These are phyloP conservation scores for Drosophila busckii DNA, from an alignment of 1,140 invertebrate genomes.

Conservation along the genomic window DNA sequence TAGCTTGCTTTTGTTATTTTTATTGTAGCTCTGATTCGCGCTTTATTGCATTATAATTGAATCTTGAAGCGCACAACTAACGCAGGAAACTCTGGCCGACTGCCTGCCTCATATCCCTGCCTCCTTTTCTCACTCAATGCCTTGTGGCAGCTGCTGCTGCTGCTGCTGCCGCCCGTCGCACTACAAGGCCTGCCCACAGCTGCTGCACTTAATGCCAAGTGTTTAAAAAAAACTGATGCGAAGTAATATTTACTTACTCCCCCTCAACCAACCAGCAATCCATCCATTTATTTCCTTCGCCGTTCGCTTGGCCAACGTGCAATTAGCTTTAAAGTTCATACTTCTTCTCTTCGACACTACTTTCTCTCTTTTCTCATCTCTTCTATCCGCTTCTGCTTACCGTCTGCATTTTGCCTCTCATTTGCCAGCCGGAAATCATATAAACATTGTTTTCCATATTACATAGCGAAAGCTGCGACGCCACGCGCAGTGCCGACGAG, in stretches of 20 bases:
- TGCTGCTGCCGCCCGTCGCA: not conserved
- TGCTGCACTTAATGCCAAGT: constrained; percentile 74
- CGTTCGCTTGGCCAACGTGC: not conserved
- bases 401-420: constrained; percentile 60
- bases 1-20: constrained; percentile 59
- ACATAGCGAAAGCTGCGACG: constrained; percentile 38
- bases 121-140: constrained; percentile 7
- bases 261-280: constrained; percentile 6
- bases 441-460: constrained; percentile 75
- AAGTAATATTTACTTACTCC: constrained; percentile 69
- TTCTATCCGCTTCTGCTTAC: no score
- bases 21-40: constrained; percentile 75
- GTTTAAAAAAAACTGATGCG: constrained; percentile 52
- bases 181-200: constrained; percentile 28
- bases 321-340: constrained; percentile 11
- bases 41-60: constrained; percentile 78
- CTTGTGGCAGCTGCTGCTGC: constrained; percentile 25
- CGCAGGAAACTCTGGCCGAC: constrained; percentile 71
- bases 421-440: constrained; percentile 71
- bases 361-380: not conserved
- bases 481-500: constrained; percentile 12
- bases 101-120: constrained; percentile 23
- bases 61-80: constrained; percentile 75
- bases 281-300: constrained; percentile 19
- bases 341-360: constrained; percentile 23